Evolutionary conservation across 2,797 vertebrate species (phyloP).

Genomic region (Micromesistius poutassou): DNA sequence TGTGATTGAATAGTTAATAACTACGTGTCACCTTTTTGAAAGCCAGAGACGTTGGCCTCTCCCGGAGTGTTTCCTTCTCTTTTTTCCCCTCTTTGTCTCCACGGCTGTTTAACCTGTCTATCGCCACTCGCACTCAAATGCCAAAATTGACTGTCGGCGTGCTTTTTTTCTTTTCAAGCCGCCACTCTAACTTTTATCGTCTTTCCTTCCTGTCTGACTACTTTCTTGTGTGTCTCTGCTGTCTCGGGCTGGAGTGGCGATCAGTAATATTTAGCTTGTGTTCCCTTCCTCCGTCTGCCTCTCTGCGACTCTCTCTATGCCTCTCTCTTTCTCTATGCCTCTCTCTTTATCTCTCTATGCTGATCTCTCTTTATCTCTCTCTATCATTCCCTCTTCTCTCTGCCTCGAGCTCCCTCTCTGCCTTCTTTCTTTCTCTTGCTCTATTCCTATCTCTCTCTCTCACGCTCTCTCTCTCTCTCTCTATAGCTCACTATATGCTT

Average conservation of each 20-base stretch:
- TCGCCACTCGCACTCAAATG: conserved; percentile 54
- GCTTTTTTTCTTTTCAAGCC: not conserved
- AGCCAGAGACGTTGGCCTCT: conserved; percentile 59
- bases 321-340: not conserved
- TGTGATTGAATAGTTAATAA: conserved; percentile 84
- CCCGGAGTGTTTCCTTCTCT: conserved; percentile 59
- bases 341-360: not conserved
- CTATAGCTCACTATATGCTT: conserved; percentile 12
- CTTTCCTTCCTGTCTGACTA: conserved; percentile 48
- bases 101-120: conserved; percentile 49
- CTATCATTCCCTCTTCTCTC: not conserved
- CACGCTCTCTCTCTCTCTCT: conserved; percentile 17
- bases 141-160: conserved; percentile 24
- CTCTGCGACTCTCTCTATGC: not conserved
- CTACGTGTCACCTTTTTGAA: conserved; percentile 76
- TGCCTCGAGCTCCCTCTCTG: not conserved
- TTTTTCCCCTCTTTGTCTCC: conserved; percentile 55
- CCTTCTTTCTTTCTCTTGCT: conserved; percentile 28
- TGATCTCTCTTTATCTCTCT: not conserved
- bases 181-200: conserved; percentile 45
- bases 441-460: not conserved
- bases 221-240: conserved; percentile 26
- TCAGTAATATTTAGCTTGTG: conserved; percentile 24
- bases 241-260: conserved; percentile 28
- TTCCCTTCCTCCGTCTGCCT: conserved; percentile 29